Percentiles rank a stretch among this genome's conserved stretches.
Evolutionary conservation across 2,888 invertebrate genomes (phyloP).

Genomic region (Yponomeuta cagnagella): DNA sequence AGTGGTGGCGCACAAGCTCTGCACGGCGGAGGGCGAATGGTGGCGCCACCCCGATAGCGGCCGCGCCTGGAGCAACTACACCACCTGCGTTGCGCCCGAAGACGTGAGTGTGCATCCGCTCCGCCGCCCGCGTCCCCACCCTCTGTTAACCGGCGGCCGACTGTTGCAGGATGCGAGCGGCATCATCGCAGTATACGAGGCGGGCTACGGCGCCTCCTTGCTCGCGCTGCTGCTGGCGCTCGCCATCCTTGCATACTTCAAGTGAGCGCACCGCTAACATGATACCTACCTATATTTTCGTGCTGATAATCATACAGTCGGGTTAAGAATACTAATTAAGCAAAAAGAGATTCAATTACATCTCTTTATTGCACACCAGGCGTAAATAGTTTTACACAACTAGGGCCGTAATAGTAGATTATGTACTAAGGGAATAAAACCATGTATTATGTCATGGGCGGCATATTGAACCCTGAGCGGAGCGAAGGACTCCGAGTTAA

Average conservation of each 20-base stretch:
- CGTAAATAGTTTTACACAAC: too few species aligned
- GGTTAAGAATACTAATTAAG: too few species aligned
- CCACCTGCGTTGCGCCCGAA: slow-evolving; percentile 82
- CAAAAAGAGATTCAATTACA: too few species aligned
- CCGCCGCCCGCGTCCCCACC: slow-evolving; percentile 29
- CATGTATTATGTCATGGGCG: too few species aligned
- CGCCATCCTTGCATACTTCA: slow-evolving; percentile 88
- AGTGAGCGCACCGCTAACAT: slow-evolving; percentile 75
- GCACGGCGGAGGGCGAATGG: slow-evolving; percentile 88
- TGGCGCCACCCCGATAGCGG: slow-evolving; percentile 85
- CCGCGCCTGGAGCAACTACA: slow-evolving; percentile 92
- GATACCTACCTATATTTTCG: too few species aligned
- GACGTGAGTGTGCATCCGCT: slow-evolving; percentile 76
- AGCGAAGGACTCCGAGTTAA: too few species aligned
- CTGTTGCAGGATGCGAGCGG: slow-evolving; percentile 53
- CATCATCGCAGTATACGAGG: slow-evolving; percentile 86
- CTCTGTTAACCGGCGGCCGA: too few species aligned
- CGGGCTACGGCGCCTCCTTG: slow-evolving; percentile 91
- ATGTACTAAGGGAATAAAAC: too few species aligned
- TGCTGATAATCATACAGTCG: too few species aligned
- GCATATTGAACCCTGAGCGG: too few species aligned
- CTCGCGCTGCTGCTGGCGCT: slow-evolving; percentile 89
- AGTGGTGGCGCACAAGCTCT: slow-evolving; percentile 89
- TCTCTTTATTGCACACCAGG: too few species aligned
- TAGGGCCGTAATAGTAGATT: too few species aligned